Percentiles rank a stretch among this genome's conserved stretches.
phyloP scores from a whole-genome alignment of 2,797 vertebrate species.

The Paramormyrops hopkinsi region DNA sequence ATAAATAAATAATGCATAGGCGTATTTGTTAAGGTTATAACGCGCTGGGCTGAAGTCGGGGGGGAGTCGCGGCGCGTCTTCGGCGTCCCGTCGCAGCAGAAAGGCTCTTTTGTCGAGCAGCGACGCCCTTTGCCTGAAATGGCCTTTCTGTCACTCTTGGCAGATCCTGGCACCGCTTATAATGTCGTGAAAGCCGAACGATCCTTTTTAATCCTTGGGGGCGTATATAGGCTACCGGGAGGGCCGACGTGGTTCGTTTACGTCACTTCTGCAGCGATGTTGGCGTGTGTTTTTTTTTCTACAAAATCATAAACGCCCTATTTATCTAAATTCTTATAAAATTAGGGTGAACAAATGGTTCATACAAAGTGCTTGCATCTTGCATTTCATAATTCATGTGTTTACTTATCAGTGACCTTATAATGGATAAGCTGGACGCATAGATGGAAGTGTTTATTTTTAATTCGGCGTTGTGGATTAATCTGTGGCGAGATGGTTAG shows the following conservation, averaged over 20 bases:
- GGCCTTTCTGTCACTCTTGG: not conserved
- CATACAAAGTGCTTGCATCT: not conserved
- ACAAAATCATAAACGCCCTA: not conserved
- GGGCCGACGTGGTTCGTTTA: not conserved
- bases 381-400: not conserved
- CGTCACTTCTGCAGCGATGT: not conserved
- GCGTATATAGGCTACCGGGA: not conserved
- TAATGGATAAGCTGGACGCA: not conserved
- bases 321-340: not conserved
- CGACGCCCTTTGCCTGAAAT: not conserved
- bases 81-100: conserved; percentile 49
- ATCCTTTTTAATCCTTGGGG: not conserved
- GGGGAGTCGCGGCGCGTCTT: conserved; percentile 31
- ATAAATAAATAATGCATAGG: conserved; percentile 48
- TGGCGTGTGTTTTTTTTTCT: not conserved
- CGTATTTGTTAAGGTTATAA: conserved; percentile 61
- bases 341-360: not conserved
- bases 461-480: not conserved
- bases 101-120: conserved; percentile 9
- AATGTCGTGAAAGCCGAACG: not conserved
- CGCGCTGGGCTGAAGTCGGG: conserved; percentile 49
- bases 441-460: not conserved
- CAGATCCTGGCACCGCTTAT: not conserved
- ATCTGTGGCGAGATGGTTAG: not conserved
- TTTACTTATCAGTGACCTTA: not conserved